Evolutionary conservation across 2,888 invertebrate genomes (phyloP), one percentile per base, ranked within the genome.

Genomic region (Agrypnus murinus): DNA sequence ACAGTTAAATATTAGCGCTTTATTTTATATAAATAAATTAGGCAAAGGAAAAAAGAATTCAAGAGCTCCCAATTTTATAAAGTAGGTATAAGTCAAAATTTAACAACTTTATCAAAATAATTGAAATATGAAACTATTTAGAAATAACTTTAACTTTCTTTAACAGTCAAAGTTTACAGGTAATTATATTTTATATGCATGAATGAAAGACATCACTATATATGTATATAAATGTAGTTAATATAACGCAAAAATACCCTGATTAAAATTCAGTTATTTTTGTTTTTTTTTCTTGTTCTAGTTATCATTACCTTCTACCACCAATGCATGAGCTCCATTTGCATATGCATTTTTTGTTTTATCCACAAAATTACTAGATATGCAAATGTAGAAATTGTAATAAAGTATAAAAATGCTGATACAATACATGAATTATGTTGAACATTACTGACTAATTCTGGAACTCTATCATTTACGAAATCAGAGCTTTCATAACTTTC

Each of bases 301-400:
- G 19, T 53, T 12, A 36, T 57, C 43, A 25, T 15, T 38, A 60
- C 43, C 8, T 53, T 46, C 73, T 81, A 86, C 85, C 86, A 86
- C 85, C 84, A 85, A 71, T 86, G 83, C 80, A 86, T 81, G 70
- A 84, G 81, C 75, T 85, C 84, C 80, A 85, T 82, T 63, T 83
- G 85, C 75, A 84, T 78, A 74, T 83, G 81, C 83, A 85, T 81
- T 71, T 83, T 81, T 71, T 85, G 85, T 72, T 84, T 84, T 65
- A 86, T 83, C 85, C 85, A 86, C 69, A 85, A 70, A 69, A 84
- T 78, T 48, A 84, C 81, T 69, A 86, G 78, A 78, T 86, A 86
- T 5, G 84, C 84, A 71, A 86, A 84, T 43, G 85, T 83, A 38
- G 84, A 85, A 69, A 86, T 83, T 58, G 85, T 86, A 68, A 85